A percentile compares a stretch with the other conserved stretches of the same genome.
Evolutionary conservation across 2,797 vertebrate species (phyloP).

Genomic region (Tadarida brasiliensis): DNA sequence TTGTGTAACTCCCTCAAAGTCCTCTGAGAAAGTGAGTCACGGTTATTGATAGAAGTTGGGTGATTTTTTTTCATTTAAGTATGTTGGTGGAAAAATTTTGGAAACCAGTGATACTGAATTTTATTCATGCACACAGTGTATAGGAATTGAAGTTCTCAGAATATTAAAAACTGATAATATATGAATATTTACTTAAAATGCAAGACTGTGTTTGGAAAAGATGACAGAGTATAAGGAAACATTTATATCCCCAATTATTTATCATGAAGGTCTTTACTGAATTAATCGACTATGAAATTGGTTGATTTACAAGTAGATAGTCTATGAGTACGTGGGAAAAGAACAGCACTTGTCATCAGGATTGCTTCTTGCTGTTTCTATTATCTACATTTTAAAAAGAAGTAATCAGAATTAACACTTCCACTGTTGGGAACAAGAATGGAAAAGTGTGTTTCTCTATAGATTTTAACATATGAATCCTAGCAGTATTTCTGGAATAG

Average conservation of each 20-base stretch:
- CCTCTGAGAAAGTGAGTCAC: neutral
- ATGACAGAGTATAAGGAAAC: neutral
- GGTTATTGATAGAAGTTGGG: neutral
- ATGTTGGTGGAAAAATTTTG: neutral
- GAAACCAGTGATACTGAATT: neutral
- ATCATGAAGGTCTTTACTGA: neutral
- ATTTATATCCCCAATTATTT: neutral
- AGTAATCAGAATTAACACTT: neutral
- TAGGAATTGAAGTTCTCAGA: neutral
- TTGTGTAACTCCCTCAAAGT: neutral
- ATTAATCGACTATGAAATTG: neutral
- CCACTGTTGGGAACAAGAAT: neutral
- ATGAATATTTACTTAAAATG: neutral
- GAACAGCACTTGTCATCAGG: neutral
- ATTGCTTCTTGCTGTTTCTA: neutral
- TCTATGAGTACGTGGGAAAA: neutral
- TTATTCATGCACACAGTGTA: neutral
- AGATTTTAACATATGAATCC: neutral
- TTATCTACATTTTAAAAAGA: conserved; percentile 16
- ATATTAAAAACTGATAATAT: neutral
- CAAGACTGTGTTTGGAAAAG: neutral
- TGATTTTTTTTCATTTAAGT: neutral
- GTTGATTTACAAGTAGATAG: neutral
- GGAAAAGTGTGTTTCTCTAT: neutral
- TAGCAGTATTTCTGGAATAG: neutral